Evolutionary conservation across 53 echinoderm and acorn worm species (phyloP).

Genomic region (Stichopus horrens): DNA sequence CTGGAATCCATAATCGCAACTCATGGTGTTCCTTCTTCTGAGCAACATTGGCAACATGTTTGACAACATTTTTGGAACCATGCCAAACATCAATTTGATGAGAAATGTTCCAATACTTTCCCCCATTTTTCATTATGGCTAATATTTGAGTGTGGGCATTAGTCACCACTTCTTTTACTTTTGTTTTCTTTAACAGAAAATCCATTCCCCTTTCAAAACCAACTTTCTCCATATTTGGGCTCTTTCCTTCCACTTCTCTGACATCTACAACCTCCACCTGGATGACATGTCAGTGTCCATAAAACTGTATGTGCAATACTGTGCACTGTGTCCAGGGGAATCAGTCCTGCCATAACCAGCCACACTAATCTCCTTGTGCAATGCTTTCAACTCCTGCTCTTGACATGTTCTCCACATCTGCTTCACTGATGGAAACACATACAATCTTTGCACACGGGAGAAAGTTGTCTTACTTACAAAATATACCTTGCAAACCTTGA

Average conservation of each 20-base stretch:
- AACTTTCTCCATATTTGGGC: too few species aligned
- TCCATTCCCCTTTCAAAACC: too few species aligned
- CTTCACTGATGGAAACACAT: not conserved
- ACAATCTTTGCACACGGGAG: not conserved
- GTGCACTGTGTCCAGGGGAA: not conserved
- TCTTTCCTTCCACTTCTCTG: too few species aligned
- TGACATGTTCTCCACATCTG: not conserved
- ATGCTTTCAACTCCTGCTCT: not conserved
- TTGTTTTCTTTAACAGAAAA: not conserved
- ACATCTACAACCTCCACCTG: conserved; percentile 22
- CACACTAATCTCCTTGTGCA: not conserved
- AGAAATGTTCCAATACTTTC: not conserved
- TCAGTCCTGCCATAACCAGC: not conserved
- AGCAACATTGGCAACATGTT: conserved; percentile 27
- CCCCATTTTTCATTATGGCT: conserved; percentile 33
- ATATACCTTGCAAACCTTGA: conserved; percentile 19
- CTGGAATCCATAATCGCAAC: conserved; percentile 32
- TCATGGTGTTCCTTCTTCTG: not conserved
- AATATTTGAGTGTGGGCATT: conserved; percentile 50
- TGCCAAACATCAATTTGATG: conserved; percentile 56
- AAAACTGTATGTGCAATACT: conserved; percentile 48
- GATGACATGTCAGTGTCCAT: conserved; percentile 49
- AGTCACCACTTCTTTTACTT: conserved; percentile 28
- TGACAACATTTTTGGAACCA: conserved; percentile 49
- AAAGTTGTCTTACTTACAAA: conserved; percentile 4